Evolutionary conservation across 2,888 invertebrate genomes (phyloP), one percentile per base, ranked within the genome.

Genomic region (Pardosa pseudoannulata): DNA sequence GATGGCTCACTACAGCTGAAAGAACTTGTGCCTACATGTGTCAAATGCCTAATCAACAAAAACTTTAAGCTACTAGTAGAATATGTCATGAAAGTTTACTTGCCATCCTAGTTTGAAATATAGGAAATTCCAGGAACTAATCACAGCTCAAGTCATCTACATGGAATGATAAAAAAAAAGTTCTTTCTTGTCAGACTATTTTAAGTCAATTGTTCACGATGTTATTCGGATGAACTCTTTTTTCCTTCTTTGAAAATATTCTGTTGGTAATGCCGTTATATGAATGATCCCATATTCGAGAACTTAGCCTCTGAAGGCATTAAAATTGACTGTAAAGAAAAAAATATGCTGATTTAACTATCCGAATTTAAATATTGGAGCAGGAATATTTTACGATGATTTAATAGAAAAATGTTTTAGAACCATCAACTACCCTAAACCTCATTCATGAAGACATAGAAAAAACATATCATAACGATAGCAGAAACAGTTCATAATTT

Each of bases 141-240:
- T 36, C 36, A 32, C n/a, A 19, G 68, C 32, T 11, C 2, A 68
- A 19, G 36, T 36, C 68, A 68, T 39, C 19, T 68, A 5, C 68
- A 68, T 39, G 36, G 68, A 31, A 65, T 65, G 65, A 72, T 72
- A 13, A 72, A 72, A 23, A 41, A n/a, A 72, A 72, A 72, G 19
- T 9, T 27, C 72, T 46, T 46, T 72, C 72, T 36, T 72, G 46
- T 50, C 50, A 46, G 50, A 72, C 46, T 19, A 46, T 27, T 72
- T 46, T 72, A 46, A 72, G 50, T 1, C 46, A 72, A 46, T 72
- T 9, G 72, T 72, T 72, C 28, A 72, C 72, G 46, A 72, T 46
- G 46, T 46, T 46, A 56, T 23, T 56, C 23, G 23, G 23, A 56
- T 1, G 23, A 56, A 23, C 56, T 56, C 23, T 56, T 56, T 23